phyloP scores from a whole-genome alignment of 2,888 invertebrate genomes.

The Theodoxus fluviatilis region DNA sequence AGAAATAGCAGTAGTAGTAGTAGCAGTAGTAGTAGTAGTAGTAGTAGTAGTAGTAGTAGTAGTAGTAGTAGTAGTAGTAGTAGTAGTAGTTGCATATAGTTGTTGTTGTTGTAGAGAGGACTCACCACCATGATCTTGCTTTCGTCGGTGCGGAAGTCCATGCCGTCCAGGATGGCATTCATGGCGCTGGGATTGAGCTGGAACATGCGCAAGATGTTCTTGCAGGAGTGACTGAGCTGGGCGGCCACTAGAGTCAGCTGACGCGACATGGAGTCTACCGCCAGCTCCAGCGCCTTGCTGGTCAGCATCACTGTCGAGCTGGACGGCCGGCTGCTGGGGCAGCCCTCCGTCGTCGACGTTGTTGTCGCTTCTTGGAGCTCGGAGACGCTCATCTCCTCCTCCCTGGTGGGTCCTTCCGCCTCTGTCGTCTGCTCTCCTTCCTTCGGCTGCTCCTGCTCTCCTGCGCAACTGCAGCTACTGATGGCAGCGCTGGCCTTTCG shows the following conservation, averaged over 20 bases:
- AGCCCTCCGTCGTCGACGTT: slow-evolving; percentile 17
- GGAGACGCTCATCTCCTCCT: neutral
- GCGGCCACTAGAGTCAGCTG: slow-evolving; percentile 52
- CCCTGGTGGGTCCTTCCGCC: neutral
- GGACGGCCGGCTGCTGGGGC: slow-evolving; percentile 17
- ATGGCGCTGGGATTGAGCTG: slow-evolving; percentile 54
- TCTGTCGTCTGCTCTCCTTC: slow-evolving; percentile 28
- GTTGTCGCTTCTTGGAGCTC: neutral
- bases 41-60: slow-evolving; percentile 23
- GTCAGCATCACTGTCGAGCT: too few relatives aligned
- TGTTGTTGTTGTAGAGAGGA: slow-evolving; percentile 22
- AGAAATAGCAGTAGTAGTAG: slow-evolving; percentile 18
- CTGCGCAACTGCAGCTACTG: slow-evolving; percentile 43
- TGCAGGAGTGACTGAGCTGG: slow-evolving; percentile 58
- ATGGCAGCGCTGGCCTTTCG: too few relatives aligned
- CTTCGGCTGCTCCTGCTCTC: slow-evolving; percentile 22
- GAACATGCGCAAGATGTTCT: slow-evolving; percentile 59
- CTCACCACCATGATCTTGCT: too few relatives aligned
- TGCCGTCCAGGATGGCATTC: slow-evolving; percentile 49
- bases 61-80: slow-evolving; percentile 24
- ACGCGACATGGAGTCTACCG: slow-evolving; percentile 47
- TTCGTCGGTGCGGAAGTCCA: too few relatives aligned
- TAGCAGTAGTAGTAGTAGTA: slow-evolving; percentile 17
- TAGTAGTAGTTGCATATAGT: slow-evolving; percentile 22
- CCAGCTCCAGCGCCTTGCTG: slow-evolving; percentile 46